Evolutionary conservation across 2,113 vertebrate species (phyloP).

Genomic region (Dryoscopus gambensis): DNA sequence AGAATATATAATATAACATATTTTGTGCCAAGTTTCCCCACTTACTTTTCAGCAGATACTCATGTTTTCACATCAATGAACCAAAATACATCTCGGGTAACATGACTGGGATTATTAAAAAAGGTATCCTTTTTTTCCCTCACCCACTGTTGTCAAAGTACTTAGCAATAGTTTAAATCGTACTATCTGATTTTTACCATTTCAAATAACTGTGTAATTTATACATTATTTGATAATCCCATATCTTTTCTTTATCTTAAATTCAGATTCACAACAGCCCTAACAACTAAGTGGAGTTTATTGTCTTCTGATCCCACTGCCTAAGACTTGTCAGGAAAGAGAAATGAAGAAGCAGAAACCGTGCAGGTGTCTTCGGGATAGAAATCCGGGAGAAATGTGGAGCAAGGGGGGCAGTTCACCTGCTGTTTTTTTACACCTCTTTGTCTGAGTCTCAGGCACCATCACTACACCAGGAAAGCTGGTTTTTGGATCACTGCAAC

Average conservation of each 20-base stretch:
- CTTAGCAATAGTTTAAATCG: background rate
- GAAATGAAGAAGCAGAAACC: background rate
- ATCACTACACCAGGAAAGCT: background rate
- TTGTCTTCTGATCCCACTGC: background rate
- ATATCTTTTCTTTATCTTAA: background rate
- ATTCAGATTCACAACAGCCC: background rate
- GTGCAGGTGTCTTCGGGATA: background rate
- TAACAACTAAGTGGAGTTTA: background rate
- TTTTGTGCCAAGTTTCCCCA: background rate
- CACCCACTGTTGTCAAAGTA: background rate
- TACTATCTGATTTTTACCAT: background rate
- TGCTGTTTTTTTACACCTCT: background rate
- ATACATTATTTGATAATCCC: background rate
- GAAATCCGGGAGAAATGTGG: background rate
- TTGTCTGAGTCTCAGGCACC: background rate
- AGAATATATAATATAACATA: background rate
- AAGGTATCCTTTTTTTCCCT: background rate
- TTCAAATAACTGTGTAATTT: background rate
- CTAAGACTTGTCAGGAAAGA: background rate
- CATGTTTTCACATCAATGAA: background rate
- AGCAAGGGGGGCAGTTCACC: accelerated
- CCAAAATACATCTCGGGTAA: background rate
- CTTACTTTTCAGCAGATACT: background rate
- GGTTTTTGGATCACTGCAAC: background rate
- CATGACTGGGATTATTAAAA: background rate